Evolutionary conservation across 1,140 invertebrate genomes (phyloP).

Genomic region (Drosophila sulfurigaster): DNA sequence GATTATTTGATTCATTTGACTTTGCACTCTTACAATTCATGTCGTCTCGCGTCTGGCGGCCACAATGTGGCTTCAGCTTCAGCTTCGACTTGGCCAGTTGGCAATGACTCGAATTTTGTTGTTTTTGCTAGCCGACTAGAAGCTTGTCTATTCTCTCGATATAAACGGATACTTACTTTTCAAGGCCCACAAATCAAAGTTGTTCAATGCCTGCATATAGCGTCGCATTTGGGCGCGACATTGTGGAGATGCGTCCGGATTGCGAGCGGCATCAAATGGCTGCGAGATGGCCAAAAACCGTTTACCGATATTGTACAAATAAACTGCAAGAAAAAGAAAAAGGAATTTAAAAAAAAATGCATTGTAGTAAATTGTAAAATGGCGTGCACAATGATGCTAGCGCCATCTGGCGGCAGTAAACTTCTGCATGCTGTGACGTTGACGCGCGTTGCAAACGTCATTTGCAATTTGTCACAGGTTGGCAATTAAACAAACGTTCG

Average conservation of each 20-base stretch:
- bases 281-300: constrained; percentile 68
- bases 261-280: constrained; percentile 75
- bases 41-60: constrained; percentile 72
- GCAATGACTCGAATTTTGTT: constrained; percentile 75
- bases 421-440: neutral
- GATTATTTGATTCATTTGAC: constrained; percentile 71
- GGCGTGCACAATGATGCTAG: too few species aligned
- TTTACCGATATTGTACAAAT: constrained; percentile 71
- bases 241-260: constrained; percentile 63
- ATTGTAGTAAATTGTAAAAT: too few species aligned
- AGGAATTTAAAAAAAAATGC: constrained; percentile 1
- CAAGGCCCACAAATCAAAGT: constrained; percentile 84
- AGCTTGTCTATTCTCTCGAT: neutral
- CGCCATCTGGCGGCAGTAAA: too few species aligned
- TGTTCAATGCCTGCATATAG: constrained; percentile 72
- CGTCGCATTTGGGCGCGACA: constrained; percentile 73
- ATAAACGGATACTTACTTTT: constrained; percentile 71
- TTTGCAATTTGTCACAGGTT: neutral
- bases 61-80: constrained; percentile 42
- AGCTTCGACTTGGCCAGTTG: constrained; percentile 54
- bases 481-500: neutral
- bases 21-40: constrained; percentile 78
- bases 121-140: neutral
- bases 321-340: constrained; percentile 59
- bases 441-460: constrained; percentile 8